Evolutionary conservation across 2,797 vertebrate genomes (phyloP), one percentile per base, ranked within the genome.

Genomic region (Danio choprae): DNA sequence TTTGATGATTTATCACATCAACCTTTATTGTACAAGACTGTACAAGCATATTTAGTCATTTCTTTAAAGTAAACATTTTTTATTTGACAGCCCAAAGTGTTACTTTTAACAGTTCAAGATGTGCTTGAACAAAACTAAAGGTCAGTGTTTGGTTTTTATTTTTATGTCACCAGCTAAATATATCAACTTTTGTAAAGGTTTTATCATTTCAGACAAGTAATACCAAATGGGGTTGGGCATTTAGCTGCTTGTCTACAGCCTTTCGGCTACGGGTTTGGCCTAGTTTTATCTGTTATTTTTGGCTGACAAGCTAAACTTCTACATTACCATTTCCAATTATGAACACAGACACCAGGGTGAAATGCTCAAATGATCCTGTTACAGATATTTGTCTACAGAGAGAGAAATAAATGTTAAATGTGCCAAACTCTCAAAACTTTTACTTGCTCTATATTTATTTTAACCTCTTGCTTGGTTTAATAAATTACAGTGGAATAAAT

Each of bases 141-240:
- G 40, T 68, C 36, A 51, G 12, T 76, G 44, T 63, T 40, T 58
- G 12, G 3, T 29, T 29, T 29, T 29, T 29, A 50, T 51, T 75
- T 53, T 65, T 20, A 13, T n/a, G 38, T 69, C 69, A 83, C 68
- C 77, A 74, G 68, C 55, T 3, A 41, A 77, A 71, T 13, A 13
- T 8, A 40, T 50, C 64, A 38, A 63, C 5, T 38, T 58, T 82
- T 73, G 22, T 60, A 48, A 64, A 59, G 6, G 56, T 53, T 67
- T 78, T 38, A 9, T 83, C 40, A 79, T 67, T 22, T 10, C 13
- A 20, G 46, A 1, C 58, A 48, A 38, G 64, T 10, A n/a, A 41
- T 40, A 38, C 4, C 15, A 51, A 75, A 41, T 12, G 12, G 11
- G 1, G 20, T 74, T 20, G 22, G 6, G 60, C 29, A 29, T 29